A percentile compares a stretch with the other conserved stretches of the same genome.
Conservation (phyloP, 2,113 vertebrate genomes). For the Brienomyrus brachyistius region DNA sequence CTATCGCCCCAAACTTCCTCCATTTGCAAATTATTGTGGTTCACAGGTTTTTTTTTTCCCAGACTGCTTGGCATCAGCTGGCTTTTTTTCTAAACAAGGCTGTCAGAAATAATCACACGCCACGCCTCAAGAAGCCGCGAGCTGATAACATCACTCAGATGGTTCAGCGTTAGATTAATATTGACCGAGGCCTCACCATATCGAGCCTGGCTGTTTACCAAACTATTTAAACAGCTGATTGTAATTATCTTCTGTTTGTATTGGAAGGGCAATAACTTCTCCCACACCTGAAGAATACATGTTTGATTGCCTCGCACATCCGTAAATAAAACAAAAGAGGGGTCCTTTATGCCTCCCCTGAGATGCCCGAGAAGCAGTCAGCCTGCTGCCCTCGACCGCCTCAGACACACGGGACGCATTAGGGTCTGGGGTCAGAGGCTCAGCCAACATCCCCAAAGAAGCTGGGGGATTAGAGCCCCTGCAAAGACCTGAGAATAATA, state of each 20-base stretch:
- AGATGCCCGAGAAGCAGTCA: background rate
- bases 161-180: background rate
- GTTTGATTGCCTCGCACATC: background rate
- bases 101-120: background rate
- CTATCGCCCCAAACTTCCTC: background rate
- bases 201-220: background rate
- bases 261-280: background rate
- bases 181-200: background rate
- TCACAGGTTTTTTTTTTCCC: background rate
- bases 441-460: background rate
- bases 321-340: background rate
- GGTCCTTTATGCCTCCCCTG: background rate
- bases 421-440: background rate
- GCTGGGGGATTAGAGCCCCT: background rate
- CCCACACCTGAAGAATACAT: background rate
- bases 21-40: background rate
- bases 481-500: background rate
- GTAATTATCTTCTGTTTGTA: background rate
- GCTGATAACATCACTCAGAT: background rate
- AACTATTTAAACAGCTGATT: background rate
- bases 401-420: background rate
- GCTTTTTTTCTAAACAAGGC: background rate
- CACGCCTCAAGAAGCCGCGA: background rate
- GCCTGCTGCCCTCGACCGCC: background rate
- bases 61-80: background rate